phyloP scores from a whole-genome alignment of 2,113 vertebrate genomes.

The cattle (Bos taurus) region ARS-UCD2.0 NC_037329.1:114583501-114584000 shows the following conservation, averaged over 20 bases:
- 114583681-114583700: neutral
- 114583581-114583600: neutral
- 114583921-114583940: neutral
- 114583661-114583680: neutral
- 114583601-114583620: neutral
- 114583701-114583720: neutral
- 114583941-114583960: neutral
- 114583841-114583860: neutral
- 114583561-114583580: neutral
- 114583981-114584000: neutral
- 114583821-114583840: neutral
- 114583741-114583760: neutral
- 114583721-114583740: neutral
- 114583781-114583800: neutral
- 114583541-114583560: neutral
- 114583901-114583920: neutral
- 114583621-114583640: neutral
- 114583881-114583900: rapidly evolving
- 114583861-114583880: neutral
- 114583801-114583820: neutral
- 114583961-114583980: neutral
- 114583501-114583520: neutral
- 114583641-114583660: neutral
- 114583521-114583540: neutral
- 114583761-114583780: neutral